phyloP scores from a whole-genome alignment of 2,113 vertebrate species.

The Chloebia gouldiae region DNA sequence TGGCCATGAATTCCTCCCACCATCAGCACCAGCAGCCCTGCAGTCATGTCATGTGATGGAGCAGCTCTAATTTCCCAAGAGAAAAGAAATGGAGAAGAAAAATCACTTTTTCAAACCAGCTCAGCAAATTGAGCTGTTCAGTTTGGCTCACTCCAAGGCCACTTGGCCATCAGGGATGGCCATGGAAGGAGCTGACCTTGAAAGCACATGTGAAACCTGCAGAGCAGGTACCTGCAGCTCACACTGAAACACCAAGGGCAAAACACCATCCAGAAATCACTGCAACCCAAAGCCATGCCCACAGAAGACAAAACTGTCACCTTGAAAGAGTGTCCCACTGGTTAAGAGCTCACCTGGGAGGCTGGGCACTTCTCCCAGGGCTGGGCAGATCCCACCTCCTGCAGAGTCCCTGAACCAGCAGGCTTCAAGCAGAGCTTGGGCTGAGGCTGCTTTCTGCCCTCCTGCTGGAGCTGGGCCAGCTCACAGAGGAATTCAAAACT shows the following conservation, averaged over 20 bases:
- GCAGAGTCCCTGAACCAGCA: background rate
- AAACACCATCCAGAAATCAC: background rate
- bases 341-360: background rate
- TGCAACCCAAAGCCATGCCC: fast-evolving
- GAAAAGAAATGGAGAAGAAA: background rate
- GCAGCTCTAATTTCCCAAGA: background rate
- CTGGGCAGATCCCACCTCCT: background rate
- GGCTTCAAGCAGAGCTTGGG: background rate
- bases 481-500: background rate
- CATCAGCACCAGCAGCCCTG: background rate
- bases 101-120: background rate
- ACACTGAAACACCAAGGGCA: background rate
- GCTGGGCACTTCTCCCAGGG: background rate
- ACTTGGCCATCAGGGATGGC: fast-evolving
- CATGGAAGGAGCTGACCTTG: background rate
- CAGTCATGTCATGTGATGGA: background rate
- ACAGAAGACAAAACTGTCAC: fast-evolving
- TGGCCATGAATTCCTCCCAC: background rate
- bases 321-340: fast-evolving
- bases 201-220: fast-evolving
- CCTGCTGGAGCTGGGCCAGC: background rate
- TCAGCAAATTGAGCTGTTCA: background rate
- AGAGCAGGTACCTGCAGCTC: background rate
- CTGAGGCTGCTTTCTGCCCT: background rate
- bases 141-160: background rate